Conservation (phyloP, 2,113 vertebrate genomes). For the Sterna hirundo region DNA sequence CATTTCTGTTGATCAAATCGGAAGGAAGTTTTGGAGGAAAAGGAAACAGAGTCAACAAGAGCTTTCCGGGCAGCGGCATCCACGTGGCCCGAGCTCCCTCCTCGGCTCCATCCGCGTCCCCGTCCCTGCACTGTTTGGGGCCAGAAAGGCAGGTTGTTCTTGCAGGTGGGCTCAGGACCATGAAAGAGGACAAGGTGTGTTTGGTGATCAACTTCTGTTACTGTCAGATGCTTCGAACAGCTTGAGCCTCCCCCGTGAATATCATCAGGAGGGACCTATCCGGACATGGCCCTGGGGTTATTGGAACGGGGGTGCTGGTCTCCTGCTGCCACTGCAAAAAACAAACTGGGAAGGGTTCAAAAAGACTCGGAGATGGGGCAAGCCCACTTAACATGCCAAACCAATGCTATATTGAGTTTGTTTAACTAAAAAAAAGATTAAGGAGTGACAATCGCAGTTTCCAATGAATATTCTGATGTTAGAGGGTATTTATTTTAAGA, state of each 20-base stretch:
- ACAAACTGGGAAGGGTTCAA: background rate
- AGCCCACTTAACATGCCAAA: background rate
- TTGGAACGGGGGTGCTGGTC: background rate
- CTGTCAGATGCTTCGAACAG: background rate
- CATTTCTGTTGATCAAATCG: background rate
- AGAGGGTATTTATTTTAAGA: background rate
- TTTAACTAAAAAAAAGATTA: background rate
- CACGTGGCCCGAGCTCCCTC: background rate
- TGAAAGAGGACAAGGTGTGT: background rate
- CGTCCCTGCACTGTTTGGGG: background rate
- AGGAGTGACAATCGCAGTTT: rapidly evolving
- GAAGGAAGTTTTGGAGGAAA: background rate
- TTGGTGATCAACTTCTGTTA: background rate
- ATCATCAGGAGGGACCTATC: background rate
- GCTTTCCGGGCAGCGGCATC: background rate
- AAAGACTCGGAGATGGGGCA: background rate
- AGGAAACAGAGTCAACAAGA: background rate
- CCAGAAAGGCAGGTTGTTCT: background rate
- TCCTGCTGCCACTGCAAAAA: background rate
- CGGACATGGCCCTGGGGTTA: background rate
- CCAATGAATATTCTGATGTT: background rate
- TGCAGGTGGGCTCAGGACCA: background rate
- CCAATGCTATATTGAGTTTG: background rate
- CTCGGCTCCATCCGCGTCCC: background rate
- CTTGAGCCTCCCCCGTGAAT: background rate